These are phyloP conservation scores for Euura lappo DNA, from an alignment of 1,140 invertebrate genomes.

Conservation along the genomic window DNA sequence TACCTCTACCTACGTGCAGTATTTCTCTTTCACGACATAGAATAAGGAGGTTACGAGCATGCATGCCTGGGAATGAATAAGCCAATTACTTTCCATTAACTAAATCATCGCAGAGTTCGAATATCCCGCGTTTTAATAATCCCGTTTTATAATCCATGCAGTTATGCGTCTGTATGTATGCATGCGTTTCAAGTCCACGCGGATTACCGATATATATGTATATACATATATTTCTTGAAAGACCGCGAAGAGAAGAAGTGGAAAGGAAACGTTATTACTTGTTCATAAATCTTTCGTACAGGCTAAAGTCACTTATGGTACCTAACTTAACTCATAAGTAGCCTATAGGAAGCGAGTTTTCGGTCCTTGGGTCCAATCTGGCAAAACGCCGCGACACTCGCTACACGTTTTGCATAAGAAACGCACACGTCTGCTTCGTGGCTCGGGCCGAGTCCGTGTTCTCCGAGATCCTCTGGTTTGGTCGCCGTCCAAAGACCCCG, in stretches of 20 bases:
- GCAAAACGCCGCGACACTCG: constrained; percentile 1
- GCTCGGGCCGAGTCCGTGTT: too few species aligned
- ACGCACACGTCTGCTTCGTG: not conserved
- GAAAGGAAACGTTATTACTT: not conserved
- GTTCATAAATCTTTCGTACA: not conserved
- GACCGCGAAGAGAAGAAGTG: not conserved
- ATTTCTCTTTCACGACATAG: too few species aligned
- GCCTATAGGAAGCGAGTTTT: not conserved
- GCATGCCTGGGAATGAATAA: not conserved
- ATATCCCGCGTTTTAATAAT: not conserved
- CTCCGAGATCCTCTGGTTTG: too few species aligned
- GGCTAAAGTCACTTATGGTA: constrained; percentile 5
- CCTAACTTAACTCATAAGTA: not conserved
- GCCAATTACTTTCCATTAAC: not conserved
- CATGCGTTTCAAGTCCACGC: too few species aligned
- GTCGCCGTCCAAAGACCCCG: too few species aligned
- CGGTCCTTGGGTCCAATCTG: not conserved
- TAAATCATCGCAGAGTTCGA: not conserved
- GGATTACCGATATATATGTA: too few species aligned
- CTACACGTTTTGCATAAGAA: constrained; percentile 5
- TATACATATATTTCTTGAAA: too few species aligned
- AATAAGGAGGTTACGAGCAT: too few species aligned
- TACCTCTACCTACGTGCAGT: too few species aligned
- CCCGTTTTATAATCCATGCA: too few species aligned
- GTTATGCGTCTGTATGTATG: too few species aligned